Conservation (phyloP, 2,113 vertebrate genomes). For the Collichthys lucidus region DNA sequence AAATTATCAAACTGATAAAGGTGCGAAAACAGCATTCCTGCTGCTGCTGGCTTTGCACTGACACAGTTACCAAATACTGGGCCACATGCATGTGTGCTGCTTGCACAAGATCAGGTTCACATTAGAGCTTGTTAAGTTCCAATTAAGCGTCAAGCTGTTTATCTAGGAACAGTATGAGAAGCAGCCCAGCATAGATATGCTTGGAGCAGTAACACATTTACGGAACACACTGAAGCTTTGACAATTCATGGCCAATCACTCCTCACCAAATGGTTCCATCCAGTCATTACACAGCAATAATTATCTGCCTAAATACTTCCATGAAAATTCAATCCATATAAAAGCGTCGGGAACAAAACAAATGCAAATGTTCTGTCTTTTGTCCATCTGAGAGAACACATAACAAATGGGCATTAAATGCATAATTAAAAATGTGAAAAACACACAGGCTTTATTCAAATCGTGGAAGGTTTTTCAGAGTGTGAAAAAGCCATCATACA, state of each 20-base stretch:
- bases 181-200: neutral
- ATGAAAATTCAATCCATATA: neutral
- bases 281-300: neutral
- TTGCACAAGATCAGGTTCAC: neutral
- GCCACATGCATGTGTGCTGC: neutral
- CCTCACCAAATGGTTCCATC: neutral
- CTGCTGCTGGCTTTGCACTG: neutral
- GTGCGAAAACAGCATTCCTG: neutral
- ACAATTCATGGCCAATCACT: neutral
- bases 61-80: neutral
- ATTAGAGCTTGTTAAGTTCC: constrained; percentile 8
- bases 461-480: neutral
- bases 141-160: constrained; percentile 1
- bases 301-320: neutral
- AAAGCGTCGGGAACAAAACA: constrained; percentile 9
- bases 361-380: constrained; percentile 1
- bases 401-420: neutral
- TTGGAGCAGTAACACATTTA: neutral
- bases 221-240: neutral
- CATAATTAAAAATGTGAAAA: constrained; percentile 9
- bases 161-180: neutral
- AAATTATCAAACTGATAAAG: neutral
- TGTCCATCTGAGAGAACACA: neutral
- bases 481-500: constrained; percentile 19
- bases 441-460: neutral